Conservation (phyloP, 1,140 invertebrate genomes). For the Bombyx mori region ASM3026992v2 NC_085116.1:5970001-5970500, state of each 20-base stretch:
- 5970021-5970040: slow-evolving; percentile 45
- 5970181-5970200: slow-evolving; percentile 49
- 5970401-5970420: slow-evolving; percentile 36
- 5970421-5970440: slow-evolving; percentile 13
- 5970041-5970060: slow-evolving; percentile 46
- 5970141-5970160: slow-evolving; percentile 36
- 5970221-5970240: slow-evolving; percentile 14
- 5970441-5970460: neutral
- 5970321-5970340: slow-evolving; percentile 34
- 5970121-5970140: slow-evolving; percentile 12
- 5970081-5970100: slow-evolving; percentile 10
- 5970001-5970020: slow-evolving; percentile 42
- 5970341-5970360: slow-evolving; percentile 57
- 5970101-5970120: slow-evolving; percentile 14
- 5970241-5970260: slow-evolving; percentile 18
- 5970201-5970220: slow-evolving; percentile 41
- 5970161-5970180: slow-evolving; percentile 55
- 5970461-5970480: too few species aligned
- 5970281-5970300: slow-evolving; percentile 14
- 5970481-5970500: too few species aligned
- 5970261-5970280: slow-evolving; percentile 27
- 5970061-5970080: slow-evolving; percentile 25
- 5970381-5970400: slow-evolving; percentile 32
- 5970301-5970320: slow-evolving; percentile 36
- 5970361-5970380: slow-evolving; percentile 63